A percentile compares a stretch with the other conserved stretches of the same genome.
Evolutionary conservation across 2,888 invertebrate genomes (phyloP).

Genomic region (Vanessa cardui): DNA sequence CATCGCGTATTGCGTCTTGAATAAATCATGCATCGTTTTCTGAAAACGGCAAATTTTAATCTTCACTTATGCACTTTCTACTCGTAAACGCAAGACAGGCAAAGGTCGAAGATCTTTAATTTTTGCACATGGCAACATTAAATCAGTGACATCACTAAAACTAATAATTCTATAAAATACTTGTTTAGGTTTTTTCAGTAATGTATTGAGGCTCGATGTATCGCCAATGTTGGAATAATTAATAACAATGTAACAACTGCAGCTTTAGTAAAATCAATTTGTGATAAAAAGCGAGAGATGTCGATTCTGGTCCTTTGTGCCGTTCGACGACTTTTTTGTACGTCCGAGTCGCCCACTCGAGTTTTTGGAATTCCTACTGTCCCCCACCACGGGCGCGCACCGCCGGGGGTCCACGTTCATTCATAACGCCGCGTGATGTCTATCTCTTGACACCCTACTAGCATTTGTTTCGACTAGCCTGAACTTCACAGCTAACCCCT

Average conservation of each 20-base stretch:
- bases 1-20: conserved; percentile 1
- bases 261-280: conserved; percentile 40
- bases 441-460: conserved; percentile 36
- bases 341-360: conserved; percentile 39
- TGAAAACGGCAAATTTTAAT: background rate
- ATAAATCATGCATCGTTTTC: background rate
- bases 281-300: conserved; percentile 42
- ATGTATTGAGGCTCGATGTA: too few relatives aligned
- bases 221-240: background rate
- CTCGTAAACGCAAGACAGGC: background rate
- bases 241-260: conserved; percentile 23
- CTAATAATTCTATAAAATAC: too few relatives aligned
- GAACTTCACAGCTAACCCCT: conserved; percentile 39
- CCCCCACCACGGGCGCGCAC: conserved; percentile 40
- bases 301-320: conserved; percentile 55
- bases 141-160: background rate
- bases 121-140: background rate
- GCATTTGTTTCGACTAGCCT: conserved; percentile 19
- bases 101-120: conserved; percentile 3
- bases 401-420: conserved; percentile 73
- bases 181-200: background rate
- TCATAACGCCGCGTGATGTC: conserved; percentile 65
- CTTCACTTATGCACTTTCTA: background rate
- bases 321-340: conserved; percentile 55
- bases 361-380: conserved; percentile 74